Evolutionary conservation across 2,113 vertebrate species (phyloP), one percentile per base, ranked within the genome.

Genomic region (Anoura caudifer): DNA sequence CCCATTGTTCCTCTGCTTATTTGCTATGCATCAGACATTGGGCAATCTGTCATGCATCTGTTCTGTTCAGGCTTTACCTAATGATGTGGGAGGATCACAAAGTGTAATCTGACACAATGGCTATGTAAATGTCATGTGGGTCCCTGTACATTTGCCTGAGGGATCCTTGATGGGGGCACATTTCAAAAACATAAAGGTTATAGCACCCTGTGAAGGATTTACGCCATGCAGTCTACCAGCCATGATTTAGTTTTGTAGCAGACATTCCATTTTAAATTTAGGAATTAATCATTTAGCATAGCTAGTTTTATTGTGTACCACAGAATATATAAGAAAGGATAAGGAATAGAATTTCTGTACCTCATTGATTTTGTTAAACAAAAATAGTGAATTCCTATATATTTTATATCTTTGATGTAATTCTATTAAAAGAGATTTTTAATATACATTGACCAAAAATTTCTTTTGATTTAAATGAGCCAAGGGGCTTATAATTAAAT

Each of bases 131-230:
- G 96, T 97, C 95, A 96, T 56, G 67, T 85, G 52, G 63, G 52
- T 95, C 92, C 84, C 96, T 87, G 76, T 95, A 97, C 95, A 85
- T 95, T 96, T 97, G 96, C 96, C 92, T 63, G 69, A 83, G 77
- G 96, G 88, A 59, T 94, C 73, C n/a, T 88, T 83, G 87, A 96
- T 96, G 63, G 94, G 87, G 88, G 73, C 82, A 98, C 95, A 97
- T 97, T 97, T 98, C 95, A 93, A 91, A 97, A 96, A 87, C 38
- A 97, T 98, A 97, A 97, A 97, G 95, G 82, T 97, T 97, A 97
- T 91, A 93, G 89, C 85, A 97, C 41, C 73, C 69, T 90, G 85
- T 97, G 96, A 97, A 96, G 85, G 96, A 97, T 97, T 97, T 97
- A 97, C 91, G 93, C 76, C 65, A 47, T 50, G 89, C 72, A 56